Base-by-base conservation (phyloP, 2,113 vertebrate species). In the Ochotona curzoniae region DNA sequence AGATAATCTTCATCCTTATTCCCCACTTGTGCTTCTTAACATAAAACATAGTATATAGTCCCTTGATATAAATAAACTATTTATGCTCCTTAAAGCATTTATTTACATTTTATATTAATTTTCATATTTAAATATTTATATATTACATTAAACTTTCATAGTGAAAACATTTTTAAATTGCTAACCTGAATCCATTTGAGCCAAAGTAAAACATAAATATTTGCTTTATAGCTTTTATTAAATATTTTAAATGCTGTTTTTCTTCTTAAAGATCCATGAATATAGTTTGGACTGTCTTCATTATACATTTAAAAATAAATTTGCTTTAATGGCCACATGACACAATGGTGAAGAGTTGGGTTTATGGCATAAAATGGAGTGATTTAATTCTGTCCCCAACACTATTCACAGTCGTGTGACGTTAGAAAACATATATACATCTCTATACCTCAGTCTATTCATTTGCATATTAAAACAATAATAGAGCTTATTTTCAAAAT, bases 121-220 rank as follows among this genome's bases (percentile, higher is more conserved):
- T 84, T 80, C 25, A 88, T 57, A 35, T 74, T 94, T 86, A 96
- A 87, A 83, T 89, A 91, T 79, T 87, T 83, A 89, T 89, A 75
- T 6, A 35, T 32, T 75, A 13, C 35, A 78, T 61, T 92, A 86
- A 89, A 83, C 12, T 69, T 86, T 83, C 66, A 89, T 78, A 35
- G 60, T 2, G 17, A 79, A 96, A 67, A 20, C 5, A 73, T 69
- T 91, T 86, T 57, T 89, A 73, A 71, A 38, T 89, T 83, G 14
- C 26, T 79, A 73, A 89, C n/a, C 12, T 47, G 21, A 93, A 89
- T 86, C n/a, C 13, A 73, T 87, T 73, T 89, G 81, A 83, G 57
- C 70, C 73, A 79, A 67, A 25, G 66, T 23, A 93, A 66, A 69
- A 69, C 25, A 84, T 75, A 90, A 73, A 87, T 94, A 74, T 75